phyloP scores from a whole-genome alignment of 2,113 vertebrate species.

The Synchiropus splendidus region DNA sequence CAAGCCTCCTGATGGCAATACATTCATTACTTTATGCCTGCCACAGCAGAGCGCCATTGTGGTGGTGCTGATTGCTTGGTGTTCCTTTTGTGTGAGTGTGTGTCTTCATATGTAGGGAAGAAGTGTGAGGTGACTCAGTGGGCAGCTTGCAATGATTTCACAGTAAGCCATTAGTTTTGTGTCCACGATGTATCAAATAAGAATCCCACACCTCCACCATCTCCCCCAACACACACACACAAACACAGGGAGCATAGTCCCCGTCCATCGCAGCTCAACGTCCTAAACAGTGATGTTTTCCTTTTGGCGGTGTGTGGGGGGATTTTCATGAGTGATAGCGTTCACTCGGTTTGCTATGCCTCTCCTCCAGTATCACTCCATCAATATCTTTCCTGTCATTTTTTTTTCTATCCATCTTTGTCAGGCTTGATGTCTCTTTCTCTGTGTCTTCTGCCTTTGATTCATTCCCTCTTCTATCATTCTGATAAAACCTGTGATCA shows the following conservation, averaged over 20 bases:
- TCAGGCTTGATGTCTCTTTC: neutral
- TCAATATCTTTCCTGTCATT: neutral
- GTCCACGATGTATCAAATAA: slow-evolving; percentile 3
- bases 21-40: neutral
- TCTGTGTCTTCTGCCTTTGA: neutral
- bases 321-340: slow-evolving; percentile 4
- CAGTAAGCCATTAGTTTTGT: slow-evolving; percentile 3
- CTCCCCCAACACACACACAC: neutral
- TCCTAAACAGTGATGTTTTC: slow-evolving; percentile 7
- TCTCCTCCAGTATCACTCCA: neutral
- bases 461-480: too few species aligned
- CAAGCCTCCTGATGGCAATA: neutral
- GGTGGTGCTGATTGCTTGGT: neutral
- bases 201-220: neutral
- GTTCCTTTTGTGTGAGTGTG: neutral
- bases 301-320: neutral
- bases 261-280: slow-evolving; percentile 4
- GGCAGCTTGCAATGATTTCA: slow-evolving; percentile 4
- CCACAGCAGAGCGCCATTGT: neutral
- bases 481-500: too few species aligned
- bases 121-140: neutral
- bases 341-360: neutral
- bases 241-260: neutral
- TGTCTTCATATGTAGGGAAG: neutral
- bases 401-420: neutral